These are phyloP conservation scores for Drosophila repletoides DNA, from an alignment of 1,140 invertebrate species.

Conservation along the genomic window DNA sequence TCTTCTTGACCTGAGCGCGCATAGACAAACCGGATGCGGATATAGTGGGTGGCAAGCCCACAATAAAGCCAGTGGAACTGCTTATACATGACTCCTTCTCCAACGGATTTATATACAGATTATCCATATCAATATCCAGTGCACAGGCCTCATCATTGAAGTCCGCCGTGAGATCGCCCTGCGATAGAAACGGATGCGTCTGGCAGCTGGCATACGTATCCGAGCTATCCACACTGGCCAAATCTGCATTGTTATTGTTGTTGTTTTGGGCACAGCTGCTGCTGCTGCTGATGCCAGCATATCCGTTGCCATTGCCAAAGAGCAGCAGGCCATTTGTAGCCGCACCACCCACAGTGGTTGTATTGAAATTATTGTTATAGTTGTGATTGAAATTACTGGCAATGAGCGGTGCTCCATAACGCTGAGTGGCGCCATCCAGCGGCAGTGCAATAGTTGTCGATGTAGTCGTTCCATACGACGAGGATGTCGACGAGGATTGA, in stretches of 20 bases:
- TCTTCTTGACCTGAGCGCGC: slow-evolving; percentile 87
- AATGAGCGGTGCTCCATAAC: slow-evolving; percentile 55
- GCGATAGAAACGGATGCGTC: slow-evolving; percentile 95
- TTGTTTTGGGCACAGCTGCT: slow-evolving; percentile 82
- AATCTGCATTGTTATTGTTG: slow-evolving; percentile 85
- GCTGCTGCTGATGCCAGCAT: slow-evolving; percentile 33
- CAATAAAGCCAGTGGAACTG: slow-evolving; percentile 74
- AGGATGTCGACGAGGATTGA: slow-evolving; percentile 76
- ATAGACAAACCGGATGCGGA: slow-evolving; percentile 42
- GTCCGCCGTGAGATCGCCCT: slow-evolving; percentile 90
- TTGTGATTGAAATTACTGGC: slow-evolving; percentile 80
- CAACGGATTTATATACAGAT: slow-evolving; percentile 96
- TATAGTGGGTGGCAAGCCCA: slow-evolving; percentile 62
- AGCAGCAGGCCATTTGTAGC: slow-evolving; percentile 44
- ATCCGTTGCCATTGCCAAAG: slow-evolving; percentile 69
- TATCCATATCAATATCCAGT: slow-evolving; percentile 85
- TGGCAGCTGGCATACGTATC: slow-evolving; percentile 98
- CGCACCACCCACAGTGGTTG: slow-evolving; percentile 58
- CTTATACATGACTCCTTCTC: slow-evolving; percentile 84
- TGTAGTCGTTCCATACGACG: slow-evolving; percentile 78
- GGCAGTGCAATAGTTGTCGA: slow-evolving; percentile 78
- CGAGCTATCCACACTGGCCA: slow-evolving; percentile 91
- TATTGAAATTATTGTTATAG: slow-evolving; percentile 83
- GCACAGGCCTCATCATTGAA: slow-evolving; percentile 83
- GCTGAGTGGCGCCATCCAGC: slow-evolving; percentile 62